These are phyloP conservation scores for Chaenogobius annularis DNA, from an alignment of 2,113 vertebrate genomes.

Conservation along the genomic window DNA sequence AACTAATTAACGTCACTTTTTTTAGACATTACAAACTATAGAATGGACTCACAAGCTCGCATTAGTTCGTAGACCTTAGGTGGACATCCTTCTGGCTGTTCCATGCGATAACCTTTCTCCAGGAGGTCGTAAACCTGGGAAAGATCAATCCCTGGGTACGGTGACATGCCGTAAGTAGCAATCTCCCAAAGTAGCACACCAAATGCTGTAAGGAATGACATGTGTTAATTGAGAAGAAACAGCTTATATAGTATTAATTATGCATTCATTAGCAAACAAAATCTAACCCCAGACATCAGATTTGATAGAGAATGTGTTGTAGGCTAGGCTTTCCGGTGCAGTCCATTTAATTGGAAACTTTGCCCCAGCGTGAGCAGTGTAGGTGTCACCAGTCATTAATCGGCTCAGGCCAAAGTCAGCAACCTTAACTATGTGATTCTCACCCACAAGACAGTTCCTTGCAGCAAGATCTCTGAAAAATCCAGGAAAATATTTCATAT, in stretches of 20 bases:
- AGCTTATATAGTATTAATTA: not conserved
- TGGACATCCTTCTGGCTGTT: conserved; percentile 96
- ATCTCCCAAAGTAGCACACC: conserved; percentile 98
- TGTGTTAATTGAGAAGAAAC: not conserved
- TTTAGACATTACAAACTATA: not conserved
- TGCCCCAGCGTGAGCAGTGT: conserved; percentile 98
- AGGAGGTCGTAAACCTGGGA: conserved; percentile 98
- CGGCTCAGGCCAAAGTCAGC: conserved; percentile 96
- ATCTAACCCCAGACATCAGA: conserved; percentile 96
- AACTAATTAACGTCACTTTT: no score
- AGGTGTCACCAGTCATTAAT: conserved; percentile 97
- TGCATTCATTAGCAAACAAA: not conserved
- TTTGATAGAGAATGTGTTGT: conserved; percentile 99
- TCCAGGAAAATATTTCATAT: not conserved
- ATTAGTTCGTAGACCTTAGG: conserved; percentile 98
- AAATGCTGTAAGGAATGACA: conserved; percentile 80
- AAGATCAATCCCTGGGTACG: conserved; percentile 97
- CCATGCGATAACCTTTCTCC: conserved; percentile 99
- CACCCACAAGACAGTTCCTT: conserved; percentile 95
- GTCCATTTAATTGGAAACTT: conserved; percentile 99
- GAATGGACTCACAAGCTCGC: conserved; percentile 92
- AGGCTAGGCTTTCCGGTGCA: conserved; percentile 95
- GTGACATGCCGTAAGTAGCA: conserved; percentile 98
- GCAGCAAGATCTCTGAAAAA: conserved; percentile 90
- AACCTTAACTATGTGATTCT: conserved; percentile 98